These are phyloP conservation scores for Leptinotarsa haldemani DNA, from an alignment of 2,888 invertebrate species.

Conservation along the genomic window DNA sequence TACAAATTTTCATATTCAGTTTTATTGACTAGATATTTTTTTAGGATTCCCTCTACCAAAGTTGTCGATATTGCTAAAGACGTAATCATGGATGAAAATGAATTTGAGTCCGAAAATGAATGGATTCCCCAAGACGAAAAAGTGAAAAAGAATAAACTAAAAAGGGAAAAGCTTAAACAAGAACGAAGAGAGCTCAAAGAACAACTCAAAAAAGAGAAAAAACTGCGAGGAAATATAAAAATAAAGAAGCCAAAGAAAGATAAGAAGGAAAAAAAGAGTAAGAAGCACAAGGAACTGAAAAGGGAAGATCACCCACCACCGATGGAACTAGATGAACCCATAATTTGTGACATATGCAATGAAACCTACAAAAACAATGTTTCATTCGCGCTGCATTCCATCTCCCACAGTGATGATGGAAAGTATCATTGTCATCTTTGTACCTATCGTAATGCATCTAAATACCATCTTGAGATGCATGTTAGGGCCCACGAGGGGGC, in stretches of 20 bases:
- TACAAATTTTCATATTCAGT: neutral
- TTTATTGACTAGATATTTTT: slow-evolving; percentile 28
- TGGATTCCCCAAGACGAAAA: slow-evolving; percentile 44
- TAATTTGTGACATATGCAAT: slow-evolving; percentile 69
- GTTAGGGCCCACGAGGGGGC: slow-evolving; percentile 65
- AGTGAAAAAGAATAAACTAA: slow-evolving; percentile 38
- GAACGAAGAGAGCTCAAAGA: slow-evolving; percentile 32
- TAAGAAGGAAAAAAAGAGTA: slow-evolving; percentile 38
- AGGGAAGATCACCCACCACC: slow-evolving; percentile 49
- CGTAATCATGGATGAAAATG: slow-evolving; percentile 30
- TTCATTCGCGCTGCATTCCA: slow-evolving; percentile 57
- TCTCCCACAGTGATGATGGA: slow-evolving; percentile 55
- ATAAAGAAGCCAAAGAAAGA: slow-evolving; percentile 38
- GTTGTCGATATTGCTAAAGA: slow-evolving; percentile 22
- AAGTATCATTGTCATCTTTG: slow-evolving; percentile 61
- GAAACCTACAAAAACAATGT: slow-evolving; percentile 67
- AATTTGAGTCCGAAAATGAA: slow-evolving; percentile 42
- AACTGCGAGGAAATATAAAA: slow-evolving; percentile 30
- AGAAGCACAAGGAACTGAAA: slow-evolving; percentile 39
- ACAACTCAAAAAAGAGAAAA: slow-evolving; percentile 31
- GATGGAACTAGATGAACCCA: slow-evolving; percentile 59
- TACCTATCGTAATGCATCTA: slow-evolving; percentile 57
- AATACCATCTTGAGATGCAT: slow-evolving; percentile 64
- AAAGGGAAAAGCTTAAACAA: slow-evolving; percentile 33
- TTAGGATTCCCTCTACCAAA: slow-evolving; percentile 15